Conservation (phyloP, 2,888 invertebrate species). For the Autographa gamma region DNA sequence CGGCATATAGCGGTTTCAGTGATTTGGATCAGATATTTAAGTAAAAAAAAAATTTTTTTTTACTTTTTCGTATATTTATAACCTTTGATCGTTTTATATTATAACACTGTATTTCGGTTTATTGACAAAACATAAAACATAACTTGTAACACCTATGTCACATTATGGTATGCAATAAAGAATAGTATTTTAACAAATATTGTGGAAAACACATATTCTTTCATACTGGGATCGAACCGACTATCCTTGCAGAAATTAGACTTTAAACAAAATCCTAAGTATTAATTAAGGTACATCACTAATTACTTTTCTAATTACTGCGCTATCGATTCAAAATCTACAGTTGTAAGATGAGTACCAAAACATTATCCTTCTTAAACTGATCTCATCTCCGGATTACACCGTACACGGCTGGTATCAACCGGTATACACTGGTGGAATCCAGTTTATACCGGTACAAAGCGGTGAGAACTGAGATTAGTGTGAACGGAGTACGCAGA, state of each 20-base stretch:
- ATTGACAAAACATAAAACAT: too few species aligned
- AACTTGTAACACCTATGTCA: too few species aligned
- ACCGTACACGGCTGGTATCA: constrained; percentile 38
- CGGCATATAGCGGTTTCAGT: too few species aligned
- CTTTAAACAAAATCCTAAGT: neutral
- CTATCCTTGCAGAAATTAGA: neutral
- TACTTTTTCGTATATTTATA: too few species aligned
- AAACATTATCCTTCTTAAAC: constrained; percentile 46
- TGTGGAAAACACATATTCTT: too few species aligned
- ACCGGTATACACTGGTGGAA: constrained; percentile 36
- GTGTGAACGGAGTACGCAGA: constrained; percentile 14
- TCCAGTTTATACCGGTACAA: constrained; percentile 26
- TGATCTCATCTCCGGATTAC: constrained; percentile 54
- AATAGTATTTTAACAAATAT: too few species aligned
- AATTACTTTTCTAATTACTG: constrained; percentile 37
- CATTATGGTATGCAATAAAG: too few species aligned
- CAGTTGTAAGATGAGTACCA: constrained; percentile 42
- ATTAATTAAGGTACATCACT: constrained; percentile 21
- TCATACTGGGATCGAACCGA: too few species aligned
- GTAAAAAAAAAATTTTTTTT: too few species aligned
- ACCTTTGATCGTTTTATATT: too few species aligned
- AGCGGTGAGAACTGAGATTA: neutral
- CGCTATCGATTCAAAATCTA: constrained; percentile 25
- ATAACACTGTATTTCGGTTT: too few species aligned
- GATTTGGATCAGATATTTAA: too few species aligned